Conservation (phyloP, 2,797 vertebrate species). For the Gymnodraco acuticeps region DNA sequence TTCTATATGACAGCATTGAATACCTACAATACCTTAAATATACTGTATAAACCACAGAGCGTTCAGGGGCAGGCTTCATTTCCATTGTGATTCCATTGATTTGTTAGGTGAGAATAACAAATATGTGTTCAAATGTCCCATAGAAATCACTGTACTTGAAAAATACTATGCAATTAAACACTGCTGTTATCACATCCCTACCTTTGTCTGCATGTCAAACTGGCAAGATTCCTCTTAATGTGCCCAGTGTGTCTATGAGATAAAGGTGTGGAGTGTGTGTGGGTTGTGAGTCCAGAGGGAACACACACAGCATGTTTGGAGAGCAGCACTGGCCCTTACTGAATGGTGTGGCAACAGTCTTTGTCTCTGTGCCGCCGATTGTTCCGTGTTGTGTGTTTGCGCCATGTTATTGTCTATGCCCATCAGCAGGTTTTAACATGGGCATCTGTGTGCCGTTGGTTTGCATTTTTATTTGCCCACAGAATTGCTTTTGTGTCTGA, state of each 20-base stretch:
- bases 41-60: neutral
- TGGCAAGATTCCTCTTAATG: conserved; percentile 28
- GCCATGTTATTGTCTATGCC: conserved; percentile 35
- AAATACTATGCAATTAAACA: conserved; percentile 21
- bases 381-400: conserved; percentile 32
- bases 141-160: conserved; percentile 11
- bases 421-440: conserved; percentile 45
- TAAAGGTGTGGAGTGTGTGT: conserved; percentile 35
- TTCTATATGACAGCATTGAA: neutral
- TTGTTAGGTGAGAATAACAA: conserved; percentile 2
- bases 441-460: conserved; percentile 65
- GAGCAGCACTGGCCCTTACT: conserved; percentile 28
- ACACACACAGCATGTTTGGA: conserved; percentile 18
- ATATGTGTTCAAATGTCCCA: neutral
- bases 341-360: conserved; percentile 42
- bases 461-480: conserved; percentile 64
- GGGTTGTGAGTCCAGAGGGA: conserved; percentile 20
- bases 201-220: conserved; percentile 25
- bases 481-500: conserved; percentile 68
- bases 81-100: neutral
- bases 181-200: conserved; percentile 9
- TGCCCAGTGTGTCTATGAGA: conserved; percentile 39
- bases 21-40: neutral
- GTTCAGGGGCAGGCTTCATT: neutral
- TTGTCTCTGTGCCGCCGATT: conserved; percentile 59